phyloP scores from a whole-genome alignment of 2,113 vertebrate genomes.

The Nettapus auritus region DNA sequence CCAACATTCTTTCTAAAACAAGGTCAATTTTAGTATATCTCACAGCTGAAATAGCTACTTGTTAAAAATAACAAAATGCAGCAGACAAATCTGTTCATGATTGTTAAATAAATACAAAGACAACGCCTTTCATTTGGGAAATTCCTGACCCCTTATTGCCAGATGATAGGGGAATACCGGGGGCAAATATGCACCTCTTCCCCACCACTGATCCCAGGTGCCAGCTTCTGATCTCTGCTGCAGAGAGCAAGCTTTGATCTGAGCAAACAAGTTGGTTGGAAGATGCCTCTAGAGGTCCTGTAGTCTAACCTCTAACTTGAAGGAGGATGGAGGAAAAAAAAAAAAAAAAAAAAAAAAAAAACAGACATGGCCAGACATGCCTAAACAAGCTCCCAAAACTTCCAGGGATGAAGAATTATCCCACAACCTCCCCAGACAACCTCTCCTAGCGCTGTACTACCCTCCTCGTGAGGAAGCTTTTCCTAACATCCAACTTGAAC shows the following conservation, averaged over 20 bases:
- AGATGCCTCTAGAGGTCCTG: background rate
- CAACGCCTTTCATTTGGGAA: background rate
- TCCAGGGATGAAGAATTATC: background rate
- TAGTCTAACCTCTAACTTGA: background rate
- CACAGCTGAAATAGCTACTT: background rate
- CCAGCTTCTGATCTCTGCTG: background rate
- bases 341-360: background rate
- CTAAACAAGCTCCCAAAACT: background rate
- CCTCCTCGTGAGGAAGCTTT: background rate
- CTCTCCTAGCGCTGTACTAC: background rate
- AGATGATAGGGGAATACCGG: background rate
- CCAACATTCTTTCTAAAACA: background rate
- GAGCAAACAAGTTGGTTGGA: background rate
- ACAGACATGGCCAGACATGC: background rate
- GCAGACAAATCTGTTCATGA: background rate
- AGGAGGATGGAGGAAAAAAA: background rate
- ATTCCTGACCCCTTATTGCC: background rate
- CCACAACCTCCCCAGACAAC: background rate
- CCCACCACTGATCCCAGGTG: background rate
- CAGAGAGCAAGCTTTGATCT: background rate
- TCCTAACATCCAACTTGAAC: background rate
- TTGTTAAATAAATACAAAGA: background rate
- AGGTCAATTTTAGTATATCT: background rate
- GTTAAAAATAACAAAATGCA: background rate
- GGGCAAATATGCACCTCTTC: background rate